Percentiles rank a stretch among this genome's conserved stretches.
Evolutionary conservation across 1,140 invertebrate species (phyloP).

Genomic region (Drosophila serrata): DNA sequence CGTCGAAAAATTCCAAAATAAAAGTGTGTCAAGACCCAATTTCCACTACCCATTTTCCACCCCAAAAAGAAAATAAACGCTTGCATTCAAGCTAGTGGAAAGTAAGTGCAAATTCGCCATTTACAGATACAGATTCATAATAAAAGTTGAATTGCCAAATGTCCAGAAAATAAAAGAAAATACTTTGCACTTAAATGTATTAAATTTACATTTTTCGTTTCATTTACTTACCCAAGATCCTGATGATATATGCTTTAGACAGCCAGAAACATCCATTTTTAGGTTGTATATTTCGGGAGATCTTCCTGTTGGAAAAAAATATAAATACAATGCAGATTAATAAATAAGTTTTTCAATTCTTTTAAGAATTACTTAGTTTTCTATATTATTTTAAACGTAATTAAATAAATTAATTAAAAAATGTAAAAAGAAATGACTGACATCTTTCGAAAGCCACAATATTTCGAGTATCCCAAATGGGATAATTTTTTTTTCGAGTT

Average conservation of each 20-base stretch:
- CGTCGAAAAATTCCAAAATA: slow-evolving; percentile 16
- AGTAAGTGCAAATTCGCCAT: slow-evolving; percentile 19
- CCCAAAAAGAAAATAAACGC: too few species aligned
- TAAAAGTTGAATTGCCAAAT: background rate
- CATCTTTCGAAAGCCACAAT: background rate
- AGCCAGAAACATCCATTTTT: too few species aligned
- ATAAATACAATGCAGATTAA: too few species aligned
- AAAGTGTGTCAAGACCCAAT: slow-evolving; percentile 22
- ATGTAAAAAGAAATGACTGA: background rate
- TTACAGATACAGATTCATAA: slow-evolving; percentile 4
- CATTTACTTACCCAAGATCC: too few species aligned
- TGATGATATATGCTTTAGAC: too few species aligned
- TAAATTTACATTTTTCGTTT: background rate
- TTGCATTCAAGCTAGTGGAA: background rate
- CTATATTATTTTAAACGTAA: too few species aligned
- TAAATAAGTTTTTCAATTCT: too few species aligned
- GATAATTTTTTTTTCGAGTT: background rate
- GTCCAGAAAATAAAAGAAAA: background rate
- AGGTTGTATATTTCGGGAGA: too few species aligned
- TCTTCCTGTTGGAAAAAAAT: too few species aligned
- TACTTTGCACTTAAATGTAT: background rate
- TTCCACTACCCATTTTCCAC: background rate
- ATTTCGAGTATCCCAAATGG: background rate
- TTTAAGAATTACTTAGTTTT: too few species aligned
- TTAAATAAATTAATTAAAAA: too few species aligned